phyloP scores from a whole-genome alignment of 2,797 vertebrate genomes.

The Phoeniculus purpureus region DNA sequence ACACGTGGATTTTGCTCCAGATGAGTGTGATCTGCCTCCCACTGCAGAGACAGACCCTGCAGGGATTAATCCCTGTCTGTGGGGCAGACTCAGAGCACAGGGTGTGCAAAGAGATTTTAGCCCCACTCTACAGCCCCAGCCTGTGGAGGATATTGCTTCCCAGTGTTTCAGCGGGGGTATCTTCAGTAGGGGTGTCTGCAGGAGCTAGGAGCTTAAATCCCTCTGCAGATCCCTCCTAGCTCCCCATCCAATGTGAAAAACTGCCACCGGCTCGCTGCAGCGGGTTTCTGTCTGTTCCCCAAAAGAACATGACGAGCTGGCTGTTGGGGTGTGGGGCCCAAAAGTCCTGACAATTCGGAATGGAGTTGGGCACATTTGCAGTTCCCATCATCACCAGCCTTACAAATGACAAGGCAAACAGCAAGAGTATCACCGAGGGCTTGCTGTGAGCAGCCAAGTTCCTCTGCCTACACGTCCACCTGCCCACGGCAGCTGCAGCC shows the following conservation, averaged over 20 bases:
- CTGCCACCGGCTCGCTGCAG: background rate
- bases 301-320: background rate
- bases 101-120: background rate
- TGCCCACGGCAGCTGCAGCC: background rate
- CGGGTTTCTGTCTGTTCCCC: background rate
- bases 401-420: background rate
- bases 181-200: background rate
- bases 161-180: background rate
- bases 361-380: background rate
- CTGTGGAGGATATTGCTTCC: background rate
- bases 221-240: background rate
- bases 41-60: background rate
- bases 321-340: background rate
- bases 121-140: accelerated
- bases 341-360: background rate
- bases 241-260: background rate
- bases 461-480: background rate
- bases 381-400: accelerated
- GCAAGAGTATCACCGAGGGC: background rate
- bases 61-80: background rate
- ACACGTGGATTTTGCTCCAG: constrained; percentile 10
- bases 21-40: background rate
- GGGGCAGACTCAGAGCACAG: background rate
- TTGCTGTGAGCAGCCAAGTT: background rate
- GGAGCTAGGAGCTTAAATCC: background rate